Evolutionary conservation across 2,797 vertebrate species (phyloP).

Genomic region (Rhinoraja longicauda): DNA sequence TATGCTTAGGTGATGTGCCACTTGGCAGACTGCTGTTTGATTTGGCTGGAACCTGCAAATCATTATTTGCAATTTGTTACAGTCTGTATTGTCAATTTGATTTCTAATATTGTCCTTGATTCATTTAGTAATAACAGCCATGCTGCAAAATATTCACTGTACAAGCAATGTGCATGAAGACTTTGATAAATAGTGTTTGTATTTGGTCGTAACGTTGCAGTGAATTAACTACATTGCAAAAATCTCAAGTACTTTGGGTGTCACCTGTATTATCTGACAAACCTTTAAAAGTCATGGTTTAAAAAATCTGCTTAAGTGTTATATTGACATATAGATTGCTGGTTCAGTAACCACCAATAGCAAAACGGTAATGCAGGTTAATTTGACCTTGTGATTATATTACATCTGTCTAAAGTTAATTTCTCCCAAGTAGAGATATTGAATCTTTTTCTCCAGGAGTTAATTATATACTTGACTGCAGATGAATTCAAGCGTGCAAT

Average conservation of each 20-base stretch:
- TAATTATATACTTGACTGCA: slow-evolving; percentile 23
- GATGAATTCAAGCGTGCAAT: background rate
- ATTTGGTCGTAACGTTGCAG: background rate
- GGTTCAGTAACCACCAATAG: background rate
- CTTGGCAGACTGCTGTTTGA: background rate
- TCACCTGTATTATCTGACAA: background rate
- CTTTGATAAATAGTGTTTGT: background rate
- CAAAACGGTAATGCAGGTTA: background rate
- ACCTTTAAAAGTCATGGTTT: background rate
- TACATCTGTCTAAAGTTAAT: background rate
- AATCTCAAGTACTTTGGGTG: background rate
- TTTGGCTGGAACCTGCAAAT: background rate
- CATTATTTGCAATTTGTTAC: background rate
- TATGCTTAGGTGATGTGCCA: background rate
- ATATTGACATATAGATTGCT: background rate
- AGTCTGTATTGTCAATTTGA: background rate
- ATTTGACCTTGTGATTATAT: background rate
- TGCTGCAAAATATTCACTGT: background rate
- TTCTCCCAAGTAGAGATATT: background rate
- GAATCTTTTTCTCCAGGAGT: background rate
- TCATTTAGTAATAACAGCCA: background rate
- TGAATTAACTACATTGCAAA: background rate
- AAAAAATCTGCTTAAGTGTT: background rate
- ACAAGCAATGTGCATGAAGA: background rate
- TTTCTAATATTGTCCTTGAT: background rate